phyloP scores from a whole-genome alignment of 2,797 vertebrate species.

The Corythornis leucogaster region DNA sequence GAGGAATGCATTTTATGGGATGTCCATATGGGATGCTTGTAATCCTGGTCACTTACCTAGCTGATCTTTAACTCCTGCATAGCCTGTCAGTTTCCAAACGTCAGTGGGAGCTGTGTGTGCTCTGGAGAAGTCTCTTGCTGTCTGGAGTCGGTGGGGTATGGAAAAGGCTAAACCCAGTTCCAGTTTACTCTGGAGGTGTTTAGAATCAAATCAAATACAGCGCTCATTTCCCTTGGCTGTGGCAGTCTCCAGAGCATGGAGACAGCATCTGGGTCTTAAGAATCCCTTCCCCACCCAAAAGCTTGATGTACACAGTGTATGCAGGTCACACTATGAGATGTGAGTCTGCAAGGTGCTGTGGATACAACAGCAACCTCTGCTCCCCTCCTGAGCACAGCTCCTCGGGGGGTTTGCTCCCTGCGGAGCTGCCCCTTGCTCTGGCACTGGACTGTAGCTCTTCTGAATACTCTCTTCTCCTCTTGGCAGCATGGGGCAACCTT shows the following conservation, averaged over 20 bases:
- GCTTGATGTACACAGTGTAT: background rate
- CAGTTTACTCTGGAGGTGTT: background rate
- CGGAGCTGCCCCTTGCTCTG: conserved; percentile 49
- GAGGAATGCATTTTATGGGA: background rate
- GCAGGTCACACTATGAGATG: background rate
- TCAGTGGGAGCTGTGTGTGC: background rate
- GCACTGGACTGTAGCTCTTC: conserved; percentile 53
- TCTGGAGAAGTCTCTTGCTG: conserved; percentile 16
- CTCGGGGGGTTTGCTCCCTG: conserved; percentile 47
- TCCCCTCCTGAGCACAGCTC: conserved; percentile 13
- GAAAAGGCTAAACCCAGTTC: background rate
- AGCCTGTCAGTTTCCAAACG: conserved; percentile 34
- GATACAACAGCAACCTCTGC: background rate
- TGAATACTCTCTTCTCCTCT: conserved; percentile 76
- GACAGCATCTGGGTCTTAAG: background rate
- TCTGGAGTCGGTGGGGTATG: background rate
- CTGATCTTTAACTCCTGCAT: background rate
- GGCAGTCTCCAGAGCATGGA: background rate
- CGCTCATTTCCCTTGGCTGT: background rate
- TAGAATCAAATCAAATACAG: conserved; percentile 9
- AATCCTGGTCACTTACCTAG: conserved; percentile 27
- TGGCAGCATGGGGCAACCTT: conserved; percentile 98
- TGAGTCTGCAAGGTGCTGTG: background rate
- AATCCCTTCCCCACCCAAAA: background rate
- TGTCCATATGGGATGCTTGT: conserved; percentile 11